Evolutionary conservation across 92 coral and sea anemone species (phyloP), one percentile per base, ranked within the genome.

Genomic region (Montipora capitata): DNA sequence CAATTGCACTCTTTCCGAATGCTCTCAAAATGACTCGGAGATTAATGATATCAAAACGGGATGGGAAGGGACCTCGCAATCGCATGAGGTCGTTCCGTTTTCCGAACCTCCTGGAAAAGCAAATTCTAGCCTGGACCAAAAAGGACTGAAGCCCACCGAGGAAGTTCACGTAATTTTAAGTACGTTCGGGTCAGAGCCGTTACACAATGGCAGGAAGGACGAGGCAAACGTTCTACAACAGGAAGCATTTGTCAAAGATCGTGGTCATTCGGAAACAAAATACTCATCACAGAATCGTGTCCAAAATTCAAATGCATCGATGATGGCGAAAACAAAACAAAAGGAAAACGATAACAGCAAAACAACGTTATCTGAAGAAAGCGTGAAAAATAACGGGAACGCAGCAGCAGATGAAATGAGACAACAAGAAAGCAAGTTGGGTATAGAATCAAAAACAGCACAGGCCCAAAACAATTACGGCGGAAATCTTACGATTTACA

Each of bases 1-100:
- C 15, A 83, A 83, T 39, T 83, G 87, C 58, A 83, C 87, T 9
- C 16, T 83, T 39, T 83, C 71, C 4, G 52, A 62, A 44, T 83
- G 87, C 49, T 73, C 79, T 17, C 79, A 83, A 54, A 67, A 27
- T 40, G 76, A 80, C 12, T 35, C 35, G 7, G 52, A 64, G 0
- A 38, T 40, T 14, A 17, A 67, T 8, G 66, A 15, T 40, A 59
- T 20, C 20, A 80, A 66, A 13, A 38, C 40, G 7, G 4, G 20
- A 20, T 59, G 17, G 4, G 49, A 80, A 5, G 62, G 35, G 35
- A 13, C 13, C 3, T 27, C 49, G 2, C 40, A 59, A 38, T 16
- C 16, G 40, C 10, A 3, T 12, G 40, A 7, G 39, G 10, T 13
- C 56, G 77, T 40, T 11, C 12, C 75, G 52, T n/a, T 6, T 39